A percentile compares a stretch with the other conserved stretches of the same genome.
These are phyloP conservation scores for Didymodactylos carnosus DNA, from an alignment of 2,888 invertebrate species.

Conservation along the genomic window DNA sequence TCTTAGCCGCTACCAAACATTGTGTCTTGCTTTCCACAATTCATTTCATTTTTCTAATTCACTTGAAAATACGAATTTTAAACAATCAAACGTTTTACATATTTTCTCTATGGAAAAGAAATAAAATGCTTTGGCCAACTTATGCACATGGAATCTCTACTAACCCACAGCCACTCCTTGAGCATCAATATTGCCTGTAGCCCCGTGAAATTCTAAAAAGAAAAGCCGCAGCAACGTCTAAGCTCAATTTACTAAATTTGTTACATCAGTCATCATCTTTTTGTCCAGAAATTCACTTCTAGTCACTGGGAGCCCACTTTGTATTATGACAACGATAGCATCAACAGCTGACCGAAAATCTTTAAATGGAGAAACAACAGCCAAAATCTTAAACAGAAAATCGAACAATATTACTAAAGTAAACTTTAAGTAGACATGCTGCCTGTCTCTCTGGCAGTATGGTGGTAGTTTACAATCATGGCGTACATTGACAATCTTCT, in stretches of 20 bases:
- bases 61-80: conserved; percentile 34
- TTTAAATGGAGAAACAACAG: conserved; percentile 37
- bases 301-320: conserved; percentile 37
- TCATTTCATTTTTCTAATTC: conserved; percentile 32
- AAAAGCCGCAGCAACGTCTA: conserved; percentile 35
- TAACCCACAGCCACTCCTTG: conserved; percentile 35
- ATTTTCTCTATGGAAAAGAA: conserved; percentile 28
- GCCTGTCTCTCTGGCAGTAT: conserved; percentile 35
- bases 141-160: conserved; percentile 17
- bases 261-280: conserved; percentile 36
- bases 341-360: conserved; percentile 36
- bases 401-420: background rate
- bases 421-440: conserved; percentile 14
- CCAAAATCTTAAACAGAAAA: conserved; percentile 26
- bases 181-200: conserved; percentile 27
- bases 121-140: background rate
- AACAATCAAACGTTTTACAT: conserved; percentile 30
- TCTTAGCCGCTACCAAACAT: conserved; percentile 36
- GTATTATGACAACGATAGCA: conserved; percentile 36
- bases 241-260: conserved; percentile 33
- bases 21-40: conserved; percentile 40
- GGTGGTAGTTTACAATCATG: no score
- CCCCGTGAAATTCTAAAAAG: conserved; percentile 40
- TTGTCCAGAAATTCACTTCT: conserved; percentile 39
- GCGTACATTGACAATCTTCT: no score